Base-by-base conservation (phyloP, 2,888 invertebrate species). In the Volucella inflata region DNA sequence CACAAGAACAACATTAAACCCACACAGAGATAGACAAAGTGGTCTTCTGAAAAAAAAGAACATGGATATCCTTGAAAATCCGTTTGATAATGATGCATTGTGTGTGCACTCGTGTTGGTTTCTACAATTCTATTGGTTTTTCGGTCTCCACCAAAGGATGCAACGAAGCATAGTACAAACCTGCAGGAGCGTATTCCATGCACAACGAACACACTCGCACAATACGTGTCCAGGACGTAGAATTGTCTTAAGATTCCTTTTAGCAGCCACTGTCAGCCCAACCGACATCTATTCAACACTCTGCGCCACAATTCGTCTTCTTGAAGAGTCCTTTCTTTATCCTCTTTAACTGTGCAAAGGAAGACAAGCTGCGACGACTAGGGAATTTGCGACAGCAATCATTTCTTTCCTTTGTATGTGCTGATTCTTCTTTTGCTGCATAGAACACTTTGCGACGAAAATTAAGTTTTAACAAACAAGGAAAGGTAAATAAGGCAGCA, bases 51-150 rank as follows among this genome's bases (percentile, higher is more conserved):
- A 51, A 55, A 42, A 62, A 11, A 30, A 51, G 38, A 62, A 48
- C 55, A 59, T 53, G 55, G 57, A 85, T 80, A 85, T 81, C 72
- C 85, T 81, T 64, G 81, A 76, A 81, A 85, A 81, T 81, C 81
- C 81, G 71, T 85, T 85, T 85, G 85, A 85, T 85, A 85, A 85
- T 85, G 85, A 85, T 81, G 85, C 74, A 85, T 85, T 81, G 76
- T 85, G 70, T 84, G 76, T 67, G 67, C 67, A 62, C 67, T 80
- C 76, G 75, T 81, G 71, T 85, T 67, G 42, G 10, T 65, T 64
- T 74, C 74, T 68, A 60, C 64, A 40, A 75, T 75, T 80, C 65
- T 67, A 53, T 55, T 65, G 46, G 50, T 71, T 78, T 71, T 78
- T 64, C 21, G 42, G 40, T 55, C 42, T 71, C 57, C 2, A 46